These are phyloP conservation scores for Sphaeridia pumilis DNA, from an alignment of 2,888 invertebrate species.

Conservation along the genomic window DNA sequence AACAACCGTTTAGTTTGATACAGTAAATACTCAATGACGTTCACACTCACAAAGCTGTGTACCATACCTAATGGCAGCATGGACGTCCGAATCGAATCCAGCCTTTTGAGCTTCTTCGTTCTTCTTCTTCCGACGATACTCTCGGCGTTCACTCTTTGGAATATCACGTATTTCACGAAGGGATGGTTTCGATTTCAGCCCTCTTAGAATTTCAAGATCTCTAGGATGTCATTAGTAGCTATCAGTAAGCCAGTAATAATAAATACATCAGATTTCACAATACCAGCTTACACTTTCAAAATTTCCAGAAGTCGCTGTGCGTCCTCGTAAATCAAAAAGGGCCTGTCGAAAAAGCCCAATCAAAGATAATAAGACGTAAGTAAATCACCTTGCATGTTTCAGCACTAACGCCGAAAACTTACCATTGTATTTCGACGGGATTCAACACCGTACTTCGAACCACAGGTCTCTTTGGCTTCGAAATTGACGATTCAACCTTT, in stretches of 20 bases:
- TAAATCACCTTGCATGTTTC: too few species aligned
- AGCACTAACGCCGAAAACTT: too few species aligned
- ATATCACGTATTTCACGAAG: slow-evolving; percentile 22
- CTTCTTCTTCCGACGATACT: slow-evolving; percentile 19
- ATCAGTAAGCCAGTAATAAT: too few species aligned
- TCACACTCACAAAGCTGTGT: too few species aligned
- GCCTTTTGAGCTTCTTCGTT: slow-evolving; percentile 14
- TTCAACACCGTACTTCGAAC: slow-evolving; percentile 24
- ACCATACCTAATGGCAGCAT: slow-evolving; percentile 20
- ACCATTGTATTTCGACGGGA: slow-evolving; percentile 29
- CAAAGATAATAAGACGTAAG: too few species aligned
- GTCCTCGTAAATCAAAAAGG: too few species aligned
- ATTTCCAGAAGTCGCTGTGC: too few species aligned
- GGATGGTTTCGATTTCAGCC: slow-evolving; percentile 20
- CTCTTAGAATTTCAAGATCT: slow-evolving; percentile 14
- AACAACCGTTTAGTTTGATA: too few species aligned
- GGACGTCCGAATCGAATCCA: slow-evolving; percentile 19
- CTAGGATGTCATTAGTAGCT: too few species aligned
- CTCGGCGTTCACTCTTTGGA: slow-evolving; percentile 17
- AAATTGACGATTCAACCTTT: slow-evolving; percentile 12
- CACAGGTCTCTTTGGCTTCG: slow-evolving; percentile 5
- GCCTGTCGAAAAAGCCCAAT: too few species aligned
- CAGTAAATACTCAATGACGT: not conserved
- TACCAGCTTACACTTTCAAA: too few species aligned
- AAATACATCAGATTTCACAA: too few species aligned